These are phyloP conservation scores for Galleria mellonella DNA, from an alignment of 1,140 invertebrate species.

Conservation along the genomic window DNA sequence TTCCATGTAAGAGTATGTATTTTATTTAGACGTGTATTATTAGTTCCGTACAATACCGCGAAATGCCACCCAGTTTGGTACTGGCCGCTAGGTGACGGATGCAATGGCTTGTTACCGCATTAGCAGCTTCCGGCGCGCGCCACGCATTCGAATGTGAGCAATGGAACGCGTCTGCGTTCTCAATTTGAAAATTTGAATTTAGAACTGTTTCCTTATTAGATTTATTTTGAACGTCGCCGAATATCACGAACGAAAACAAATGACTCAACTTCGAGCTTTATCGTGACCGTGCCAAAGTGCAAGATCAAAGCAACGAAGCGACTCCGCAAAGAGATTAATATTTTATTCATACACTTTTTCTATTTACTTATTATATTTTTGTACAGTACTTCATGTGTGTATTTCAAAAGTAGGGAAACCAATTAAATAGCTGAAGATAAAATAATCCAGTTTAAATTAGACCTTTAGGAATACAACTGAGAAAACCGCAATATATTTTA, in stretches of 20 bases:
- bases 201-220: constrained; percentile 24
- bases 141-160: constrained; percentile 28
- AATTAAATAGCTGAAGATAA: no score
- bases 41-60: neutral
- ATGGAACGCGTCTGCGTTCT: constrained; percentile 39
- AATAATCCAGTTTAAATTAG: no score
- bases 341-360: neutral
- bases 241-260: no score
- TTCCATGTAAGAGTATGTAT: no score
- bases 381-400: no score
- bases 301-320: no score
- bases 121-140: constrained; percentile 41
- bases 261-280: no score
- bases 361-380: neutral
- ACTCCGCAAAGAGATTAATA: neutral
- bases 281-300: no score
- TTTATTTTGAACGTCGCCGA: no score
- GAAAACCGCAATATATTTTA: no score
- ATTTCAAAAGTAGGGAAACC: no score
- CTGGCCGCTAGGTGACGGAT: constrained; percentile 37
- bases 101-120: constrained; percentile 36
- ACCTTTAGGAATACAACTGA: no score
- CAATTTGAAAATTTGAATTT: constrained; percentile 44
- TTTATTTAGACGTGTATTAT: neutral
- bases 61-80: constrained; percentile 22